Evolutionary conservation across 2,888 invertebrate species (phyloP).

Genomic region (Xestia ashworthii): DNA sequence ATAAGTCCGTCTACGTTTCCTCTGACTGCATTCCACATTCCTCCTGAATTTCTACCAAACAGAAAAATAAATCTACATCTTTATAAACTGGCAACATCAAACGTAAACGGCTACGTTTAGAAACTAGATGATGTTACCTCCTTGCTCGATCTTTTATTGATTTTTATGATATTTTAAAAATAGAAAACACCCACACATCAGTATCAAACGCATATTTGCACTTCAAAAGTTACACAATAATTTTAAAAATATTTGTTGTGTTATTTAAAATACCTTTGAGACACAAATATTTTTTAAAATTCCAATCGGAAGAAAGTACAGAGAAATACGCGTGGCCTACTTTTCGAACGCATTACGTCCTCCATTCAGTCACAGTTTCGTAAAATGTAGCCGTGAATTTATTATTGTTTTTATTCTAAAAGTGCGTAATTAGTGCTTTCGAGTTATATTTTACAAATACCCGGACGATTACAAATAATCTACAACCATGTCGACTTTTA

Average conservation of each 20-base stretch:
- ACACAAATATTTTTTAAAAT: slow-evolving; percentile 63
- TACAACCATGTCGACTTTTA: slow-evolving; percentile 73
- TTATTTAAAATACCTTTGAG: slow-evolving; percentile 57
- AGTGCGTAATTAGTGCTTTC: slow-evolving; percentile 80
- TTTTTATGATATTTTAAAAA: slow-evolving; percentile 62
- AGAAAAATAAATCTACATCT: slow-evolving; percentile 25
- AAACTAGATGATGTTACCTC: slow-evolving; percentile 63
- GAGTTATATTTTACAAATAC: slow-evolving; percentile 72
- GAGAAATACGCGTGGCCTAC: slow-evolving; percentile 63
- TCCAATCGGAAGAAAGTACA: slow-evolving; percentile 62
- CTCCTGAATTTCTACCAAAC: slow-evolving; percentile 52
- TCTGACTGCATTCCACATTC: neutral
- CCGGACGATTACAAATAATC: slow-evolving; percentile 71
- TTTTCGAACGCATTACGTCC: slow-evolving; percentile 74
- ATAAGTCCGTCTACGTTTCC: neutral
- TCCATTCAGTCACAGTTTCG: slow-evolving; percentile 77
- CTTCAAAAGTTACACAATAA: slow-evolving; percentile 54
- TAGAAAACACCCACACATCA: slow-evolving; percentile 57
- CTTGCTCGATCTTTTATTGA: slow-evolving; percentile 55
- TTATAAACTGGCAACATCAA: slow-evolving; percentile 62
- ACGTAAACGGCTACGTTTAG: slow-evolving; percentile 64
- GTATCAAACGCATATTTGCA: slow-evolving; percentile 54
- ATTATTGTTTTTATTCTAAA: slow-evolving; percentile 78
- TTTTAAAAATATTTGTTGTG: slow-evolving; percentile 63
- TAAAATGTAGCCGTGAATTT: slow-evolving; percentile 82